phyloP scores from a whole-genome alignment of 1,140 invertebrate species.

The fruit fly (Drosophila melanogaster) region DNA sequence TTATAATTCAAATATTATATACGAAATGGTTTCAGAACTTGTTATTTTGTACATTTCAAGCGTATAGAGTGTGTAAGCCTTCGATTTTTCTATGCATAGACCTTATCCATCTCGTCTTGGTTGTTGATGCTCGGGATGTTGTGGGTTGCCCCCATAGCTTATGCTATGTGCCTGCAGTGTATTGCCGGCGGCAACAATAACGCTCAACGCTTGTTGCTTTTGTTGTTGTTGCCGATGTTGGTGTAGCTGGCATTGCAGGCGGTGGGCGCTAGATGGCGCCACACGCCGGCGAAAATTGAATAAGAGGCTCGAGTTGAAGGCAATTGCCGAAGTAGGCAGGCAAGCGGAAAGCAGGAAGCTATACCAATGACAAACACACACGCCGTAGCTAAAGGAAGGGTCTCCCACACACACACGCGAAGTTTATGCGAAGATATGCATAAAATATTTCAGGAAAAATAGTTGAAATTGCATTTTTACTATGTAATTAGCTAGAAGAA shows the following conservation, averaged over 20 bases:
- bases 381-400: conserved; percentile 18
- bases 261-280: conserved; percentile 76
- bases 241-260: conserved; percentile 22
- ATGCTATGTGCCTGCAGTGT: conserved; percentile 66
- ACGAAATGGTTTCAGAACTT: too few relatives aligned
- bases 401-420: conserved; percentile 20
- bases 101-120: conserved; percentile 1
- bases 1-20: too few relatives aligned
- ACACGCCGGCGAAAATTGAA: conserved; percentile 78
- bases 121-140: conserved; percentile 39
- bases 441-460: neutral
- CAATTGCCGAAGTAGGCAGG: conserved; percentile 54
- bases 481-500: neutral
- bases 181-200: conserved; percentile 66
- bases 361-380: conserved; percentile 63
- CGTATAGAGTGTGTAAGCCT: conserved; percentile 5
- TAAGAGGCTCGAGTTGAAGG: conserved; percentile 65
- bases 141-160: conserved; percentile 66
- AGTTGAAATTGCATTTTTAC: neutral
- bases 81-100: conserved; percentile 11
- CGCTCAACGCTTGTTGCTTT: conserved; percentile 53
- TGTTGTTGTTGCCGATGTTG: conserved; percentile 34
- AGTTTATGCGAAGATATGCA: neutral
- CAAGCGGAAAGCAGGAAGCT: conserved; percentile 68
- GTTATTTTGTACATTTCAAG: too few relatives aligned